Evolutionary conservation across 2,113 vertebrate species (phyloP).

Genomic region (Corythornis madagascariensis): DNA sequence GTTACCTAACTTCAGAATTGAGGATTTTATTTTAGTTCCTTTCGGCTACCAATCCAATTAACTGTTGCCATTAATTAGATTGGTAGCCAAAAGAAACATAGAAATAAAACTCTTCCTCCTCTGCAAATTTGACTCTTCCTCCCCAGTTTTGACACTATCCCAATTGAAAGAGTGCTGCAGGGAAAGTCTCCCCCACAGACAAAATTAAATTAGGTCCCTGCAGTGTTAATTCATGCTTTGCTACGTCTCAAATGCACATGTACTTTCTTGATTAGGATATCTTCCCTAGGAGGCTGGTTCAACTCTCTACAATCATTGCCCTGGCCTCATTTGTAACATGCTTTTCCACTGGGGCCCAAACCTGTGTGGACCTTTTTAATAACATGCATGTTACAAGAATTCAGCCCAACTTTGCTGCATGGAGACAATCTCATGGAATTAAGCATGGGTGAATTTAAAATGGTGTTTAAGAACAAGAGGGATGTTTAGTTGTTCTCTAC

Average conservation of each 20-base stretch:
- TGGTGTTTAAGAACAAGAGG: not conserved
- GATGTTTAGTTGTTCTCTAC: not conserved
- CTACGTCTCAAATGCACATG: not conserved
- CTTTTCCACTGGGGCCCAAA: not conserved
- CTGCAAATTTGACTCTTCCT: constrained; percentile 11
- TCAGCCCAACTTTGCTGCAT: not conserved
- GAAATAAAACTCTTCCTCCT: constrained; percentile 14
- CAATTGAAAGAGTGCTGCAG: not conserved
- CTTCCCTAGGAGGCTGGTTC: constrained; percentile 32
- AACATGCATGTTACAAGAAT: not conserved
- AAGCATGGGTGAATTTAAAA: not conserved
- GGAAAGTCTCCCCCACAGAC: constrained; percentile 36
- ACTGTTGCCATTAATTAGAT: constrained; percentile 43
- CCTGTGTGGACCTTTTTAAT: not conserved
- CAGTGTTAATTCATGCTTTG: constrained; percentile 20
- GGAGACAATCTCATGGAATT: not conserved
- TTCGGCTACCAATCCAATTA: constrained; percentile 56
- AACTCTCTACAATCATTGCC: not conserved
- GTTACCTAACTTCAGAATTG: not conserved
- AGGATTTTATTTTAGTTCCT: constrained; percentile 34
- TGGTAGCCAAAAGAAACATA: constrained; percentile 51
- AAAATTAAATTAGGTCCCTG: constrained; percentile 31
- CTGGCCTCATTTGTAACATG: not conserved
- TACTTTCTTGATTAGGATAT: constrained; percentile 26
- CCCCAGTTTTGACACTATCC: not conserved